A percentile compares a stretch with the other conserved stretches of the same genome.
phyloP scores from a whole-genome alignment of 2,888 invertebrate species.

The Nephrotoma appendiculata region DNA sequence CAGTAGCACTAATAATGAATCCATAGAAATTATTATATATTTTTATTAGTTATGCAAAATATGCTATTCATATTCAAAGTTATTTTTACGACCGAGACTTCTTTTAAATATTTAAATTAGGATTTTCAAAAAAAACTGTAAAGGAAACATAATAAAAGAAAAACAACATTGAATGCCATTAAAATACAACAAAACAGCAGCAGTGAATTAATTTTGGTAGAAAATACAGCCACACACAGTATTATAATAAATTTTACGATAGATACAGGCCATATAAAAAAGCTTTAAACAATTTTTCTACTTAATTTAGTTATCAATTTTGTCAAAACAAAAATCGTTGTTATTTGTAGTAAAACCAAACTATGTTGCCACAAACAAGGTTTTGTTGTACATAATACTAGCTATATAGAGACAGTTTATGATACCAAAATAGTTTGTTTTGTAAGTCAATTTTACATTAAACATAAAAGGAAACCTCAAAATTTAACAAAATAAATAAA shows the following conservation, averaged over 20 bases:
- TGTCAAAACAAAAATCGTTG: not conserved
- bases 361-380: not conserved
- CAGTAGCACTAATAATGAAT: not conserved
- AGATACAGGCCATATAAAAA: not conserved
- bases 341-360: not conserved
- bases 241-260: not conserved
- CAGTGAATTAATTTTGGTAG: not conserved
- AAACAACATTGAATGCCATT: not conserved
- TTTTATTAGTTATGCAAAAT: constrained; percentile 6
- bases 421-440: not conserved
- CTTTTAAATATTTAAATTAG: not conserved
- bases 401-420: not conserved
- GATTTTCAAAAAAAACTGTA: not conserved
- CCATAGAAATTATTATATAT: not conserved
- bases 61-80: constrained; percentile 4
- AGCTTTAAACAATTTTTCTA: not conserved
- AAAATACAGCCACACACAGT: not conserved
- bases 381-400: not conserved
- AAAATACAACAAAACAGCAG: not conserved
- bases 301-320: not conserved
- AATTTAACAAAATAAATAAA: not conserved
- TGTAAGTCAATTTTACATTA: not conserved
- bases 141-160: not conserved
- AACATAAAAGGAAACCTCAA: not conserved
- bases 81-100: not conserved